These are phyloP conservation scores for Propithecus deckenii DNA, from an alignment of 2,797 vertebrate species.

Conservation along the genomic window DNA sequence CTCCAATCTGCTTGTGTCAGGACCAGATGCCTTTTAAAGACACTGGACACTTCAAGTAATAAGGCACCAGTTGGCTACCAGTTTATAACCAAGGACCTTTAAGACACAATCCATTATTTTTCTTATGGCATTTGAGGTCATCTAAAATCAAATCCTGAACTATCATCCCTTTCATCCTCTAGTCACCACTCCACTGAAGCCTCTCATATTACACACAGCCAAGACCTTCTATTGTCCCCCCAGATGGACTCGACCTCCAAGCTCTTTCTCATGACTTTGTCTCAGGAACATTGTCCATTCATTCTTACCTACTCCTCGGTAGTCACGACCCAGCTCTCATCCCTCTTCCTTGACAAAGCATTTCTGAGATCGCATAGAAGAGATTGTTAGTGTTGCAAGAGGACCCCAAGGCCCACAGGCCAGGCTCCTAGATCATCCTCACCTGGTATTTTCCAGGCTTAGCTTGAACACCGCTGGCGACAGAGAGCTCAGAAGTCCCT, in stretches of 20 bases:
- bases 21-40: background rate
- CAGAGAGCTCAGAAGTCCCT: background rate
- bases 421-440: background rate
- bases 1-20: background rate
- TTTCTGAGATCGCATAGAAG: background rate
- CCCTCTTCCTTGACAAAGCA: background rate
- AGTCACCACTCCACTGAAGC: background rate
- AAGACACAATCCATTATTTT: constrained; percentile 11
- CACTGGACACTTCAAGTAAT: background rate
- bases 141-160: background rate
- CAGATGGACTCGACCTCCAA: background rate
- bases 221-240: background rate
- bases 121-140: background rate
- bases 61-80: background rate
- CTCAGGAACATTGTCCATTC: background rate
- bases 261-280: background rate
- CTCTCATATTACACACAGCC: background rate
- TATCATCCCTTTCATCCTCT: background rate
- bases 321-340: background rate
- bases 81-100: background rate
- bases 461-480: background rate
- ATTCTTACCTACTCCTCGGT: background rate
- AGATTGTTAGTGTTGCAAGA: background rate
- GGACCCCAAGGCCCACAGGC: background rate
- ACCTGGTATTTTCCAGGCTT: background rate